phyloP scores from a whole-genome alignment of 2,797 vertebrate genomes.

The Eulemur albifrons region DNA sequence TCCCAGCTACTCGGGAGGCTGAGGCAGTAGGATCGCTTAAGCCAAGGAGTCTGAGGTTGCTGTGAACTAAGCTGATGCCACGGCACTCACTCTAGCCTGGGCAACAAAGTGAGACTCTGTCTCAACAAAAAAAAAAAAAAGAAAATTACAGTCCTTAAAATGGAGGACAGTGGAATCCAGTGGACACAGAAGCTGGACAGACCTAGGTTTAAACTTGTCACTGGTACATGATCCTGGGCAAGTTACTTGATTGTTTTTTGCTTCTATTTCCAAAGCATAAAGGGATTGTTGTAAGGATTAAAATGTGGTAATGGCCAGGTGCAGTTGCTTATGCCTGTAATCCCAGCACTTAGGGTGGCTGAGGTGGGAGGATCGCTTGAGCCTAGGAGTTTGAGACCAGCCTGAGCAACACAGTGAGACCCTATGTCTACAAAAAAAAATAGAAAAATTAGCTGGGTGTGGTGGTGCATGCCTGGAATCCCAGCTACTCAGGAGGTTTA shows the following conservation, averaged over 20 bases:
- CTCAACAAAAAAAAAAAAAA: background rate
- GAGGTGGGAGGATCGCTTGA: background rate
- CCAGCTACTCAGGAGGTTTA: background rate
- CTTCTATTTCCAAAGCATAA: background rate
- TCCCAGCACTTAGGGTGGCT: background rate
- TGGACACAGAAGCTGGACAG: background rate
- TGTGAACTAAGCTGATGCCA: too few relatives aligned
- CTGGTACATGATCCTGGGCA: background rate
- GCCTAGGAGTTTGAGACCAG: background rate
- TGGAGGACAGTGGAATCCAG: background rate
- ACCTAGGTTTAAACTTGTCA: constrained; percentile 18
- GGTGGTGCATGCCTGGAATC: background rate
- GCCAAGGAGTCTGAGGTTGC: too few relatives aligned
- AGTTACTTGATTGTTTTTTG: background rate
- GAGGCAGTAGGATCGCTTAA: too few relatives aligned
- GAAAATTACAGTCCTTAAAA: background rate
- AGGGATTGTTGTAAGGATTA: background rate
- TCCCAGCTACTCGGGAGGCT: too few relatives aligned
- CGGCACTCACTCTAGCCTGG: too few relatives aligned
- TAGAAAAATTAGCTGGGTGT: background rate
- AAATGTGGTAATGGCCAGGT: background rate
- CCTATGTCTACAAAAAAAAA: background rate
- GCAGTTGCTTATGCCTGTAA: background rate
- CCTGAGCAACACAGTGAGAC: background rate
- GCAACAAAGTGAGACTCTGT: too few relatives aligned